phyloP scores from a whole-genome alignment of 2,888 invertebrate species.

The Andrena fulva region DNA sequence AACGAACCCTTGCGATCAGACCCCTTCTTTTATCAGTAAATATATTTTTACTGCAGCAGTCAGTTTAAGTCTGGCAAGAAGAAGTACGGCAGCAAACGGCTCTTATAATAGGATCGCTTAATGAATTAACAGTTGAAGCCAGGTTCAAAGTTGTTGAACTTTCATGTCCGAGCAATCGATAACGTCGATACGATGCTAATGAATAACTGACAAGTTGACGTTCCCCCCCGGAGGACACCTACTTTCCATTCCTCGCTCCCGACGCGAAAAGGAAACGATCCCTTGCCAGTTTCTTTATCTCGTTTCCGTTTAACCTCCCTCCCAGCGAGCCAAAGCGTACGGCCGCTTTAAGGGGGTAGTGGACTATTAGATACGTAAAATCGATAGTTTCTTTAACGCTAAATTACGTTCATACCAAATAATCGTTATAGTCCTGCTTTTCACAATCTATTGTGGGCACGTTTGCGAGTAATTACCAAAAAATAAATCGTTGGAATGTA shows the following conservation, averaged over 20 bases:
- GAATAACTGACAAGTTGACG: conserved; percentile 18
- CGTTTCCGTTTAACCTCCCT: conserved; percentile 11
- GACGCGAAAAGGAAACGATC: conserved; percentile 3
- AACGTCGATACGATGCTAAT: conserved; percentile 13
- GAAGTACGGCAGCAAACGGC: not conserved
- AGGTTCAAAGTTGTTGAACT: not conserved
- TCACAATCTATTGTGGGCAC: too few relatives aligned
- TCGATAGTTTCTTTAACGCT: too few relatives aligned
- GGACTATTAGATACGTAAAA: too few relatives aligned
- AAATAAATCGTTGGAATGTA: too few relatives aligned
- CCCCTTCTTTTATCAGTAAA: too few relatives aligned
- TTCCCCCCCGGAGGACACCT: not conserved
- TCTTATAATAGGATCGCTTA: not conserved
- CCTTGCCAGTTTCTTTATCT: conserved; percentile 1
- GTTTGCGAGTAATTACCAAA: too few relatives aligned
- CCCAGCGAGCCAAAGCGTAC: not conserved
- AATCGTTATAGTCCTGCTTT: too few relatives aligned
- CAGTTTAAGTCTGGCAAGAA: too few relatives aligned
- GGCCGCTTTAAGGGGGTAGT: not conserved
- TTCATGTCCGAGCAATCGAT: conserved; percentile 13
- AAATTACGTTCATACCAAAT: too few relatives aligned
- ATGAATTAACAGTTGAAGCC: not conserved
- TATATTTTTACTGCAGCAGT: too few relatives aligned
- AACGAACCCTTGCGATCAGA: too few relatives aligned
- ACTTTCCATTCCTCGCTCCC: not conserved